Base-by-base conservation (phyloP, 2,888 invertebrate genomes). In the Drymonia ruficornis region DNA sequence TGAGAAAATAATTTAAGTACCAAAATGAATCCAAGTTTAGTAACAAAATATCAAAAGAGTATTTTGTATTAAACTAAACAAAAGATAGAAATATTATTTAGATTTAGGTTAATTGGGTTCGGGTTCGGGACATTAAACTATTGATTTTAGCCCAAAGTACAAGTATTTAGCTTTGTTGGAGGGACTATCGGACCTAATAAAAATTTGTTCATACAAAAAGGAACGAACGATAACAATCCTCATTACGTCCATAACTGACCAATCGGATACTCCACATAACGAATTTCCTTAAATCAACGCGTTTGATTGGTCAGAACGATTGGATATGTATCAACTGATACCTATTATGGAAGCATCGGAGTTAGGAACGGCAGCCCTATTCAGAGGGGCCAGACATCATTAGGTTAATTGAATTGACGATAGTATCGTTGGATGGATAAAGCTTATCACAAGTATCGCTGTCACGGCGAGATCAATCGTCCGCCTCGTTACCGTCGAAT, bases 371-470 rank as follows among this genome's bases (percentile, higher is more conserved):
- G 64, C 55, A 73, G 67, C 66, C 51, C 66, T 68, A 66, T 70
- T 61, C 53, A 72, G 64, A 72, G 72, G 65, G 77, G 71, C 72
- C 70, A 77, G 81, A 76, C 81, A 84, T 86, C 86, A 83, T 87
- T 87, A 87, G 74, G 76, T 78, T 87, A 86, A 87, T 87, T 87
- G 86, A 87, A 86, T 84, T 77, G 83, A 79, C 75, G 84, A 86
- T 84, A 74, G 65, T 80, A 85, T 87, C 84, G 68, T 61, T 61
- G 70, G 65, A 76, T 76, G 80, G 80, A 83, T 83, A 81, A 77
- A 77, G 80, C 81, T 85, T 86, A 89, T 87, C 87, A 75, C 59
- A 69, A 77, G 78, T 81, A 83, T 84, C 76, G 75, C 83, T 81
- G 84, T 85, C 82, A 80, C 72, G 67, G 72, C 57, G 76, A 84